These are phyloP conservation scores for Hyppa rectilinea DNA, from an alignment of 2,888 invertebrate genomes.

Conservation along the genomic window DNA sequence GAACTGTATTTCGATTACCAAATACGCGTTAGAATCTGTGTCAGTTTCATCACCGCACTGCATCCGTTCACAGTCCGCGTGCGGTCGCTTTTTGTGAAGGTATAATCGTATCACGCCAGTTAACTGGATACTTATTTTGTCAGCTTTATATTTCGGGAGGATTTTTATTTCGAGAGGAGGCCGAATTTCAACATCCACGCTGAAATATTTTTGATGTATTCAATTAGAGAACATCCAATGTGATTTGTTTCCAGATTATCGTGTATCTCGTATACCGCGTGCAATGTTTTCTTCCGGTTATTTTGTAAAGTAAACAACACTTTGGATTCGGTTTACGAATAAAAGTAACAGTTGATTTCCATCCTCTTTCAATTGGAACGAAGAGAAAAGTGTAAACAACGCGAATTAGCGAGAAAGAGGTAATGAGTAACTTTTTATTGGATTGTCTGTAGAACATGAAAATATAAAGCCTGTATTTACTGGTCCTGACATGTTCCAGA, in stretches of 20 bases:
- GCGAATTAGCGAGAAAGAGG: constrained; percentile 35
- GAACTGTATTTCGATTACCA: constrained; percentile 89
- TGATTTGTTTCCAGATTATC: constrained; percentile 14
- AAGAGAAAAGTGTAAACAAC: constrained; percentile 44
- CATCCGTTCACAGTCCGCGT: constrained; percentile 84
- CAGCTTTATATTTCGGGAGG: constrained; percentile 45
- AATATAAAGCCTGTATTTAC: constrained; percentile 13
- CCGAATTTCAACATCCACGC: constrained; percentile 24
- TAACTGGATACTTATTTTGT: constrained; percentile 64
- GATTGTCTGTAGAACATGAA: constrained; percentile 3
- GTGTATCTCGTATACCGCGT: not conserved
- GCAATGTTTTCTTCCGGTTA: constrained; percentile 8
- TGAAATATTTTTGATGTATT: not conserved
- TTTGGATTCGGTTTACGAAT: constrained; percentile 21
- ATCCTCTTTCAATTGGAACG: constrained; percentile 34
- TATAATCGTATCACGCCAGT: constrained; percentile 68
- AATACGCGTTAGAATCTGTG: constrained; percentile 90
- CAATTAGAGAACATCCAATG: not conserved
- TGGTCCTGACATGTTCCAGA: constrained; percentile 9
- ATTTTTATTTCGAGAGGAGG: constrained; percentile 35
- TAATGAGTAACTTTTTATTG: constrained; percentile 19
- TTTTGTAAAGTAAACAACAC: constrained; percentile 5
- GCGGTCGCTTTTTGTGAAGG: constrained; percentile 80
- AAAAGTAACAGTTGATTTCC: constrained; percentile 43
- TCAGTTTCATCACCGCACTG: constrained; percentile 89